Percentiles rank a stretch among this genome's conserved stretches.
These are phyloP conservation scores for Nemapogon koenigi DNA, from an alignment of 2,888 invertebrate genomes.

Conservation along the genomic window DNA sequence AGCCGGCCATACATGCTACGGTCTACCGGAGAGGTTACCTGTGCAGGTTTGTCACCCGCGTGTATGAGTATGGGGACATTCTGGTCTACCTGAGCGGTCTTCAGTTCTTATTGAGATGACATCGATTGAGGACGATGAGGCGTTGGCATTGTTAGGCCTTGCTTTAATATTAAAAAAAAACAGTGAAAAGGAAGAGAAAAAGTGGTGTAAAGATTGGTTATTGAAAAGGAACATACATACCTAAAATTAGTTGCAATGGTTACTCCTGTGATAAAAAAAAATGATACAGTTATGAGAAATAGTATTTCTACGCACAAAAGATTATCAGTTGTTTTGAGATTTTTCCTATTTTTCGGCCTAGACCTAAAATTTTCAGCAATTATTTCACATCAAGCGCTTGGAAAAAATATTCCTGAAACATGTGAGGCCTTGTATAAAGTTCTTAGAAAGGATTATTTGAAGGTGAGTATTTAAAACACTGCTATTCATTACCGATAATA, in stretches of 20 bases:
- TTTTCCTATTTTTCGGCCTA: background rate
- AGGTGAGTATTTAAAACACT: slow-evolving; percentile 12
- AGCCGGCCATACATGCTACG: no score
- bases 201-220: no score
- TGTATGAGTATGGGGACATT: background rate
- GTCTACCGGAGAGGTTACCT: background rate
- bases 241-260: background rate
- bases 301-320: background rate
- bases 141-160: no score
- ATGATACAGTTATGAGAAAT: slow-evolving; percentile 3
- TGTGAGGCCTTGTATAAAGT: slow-evolving; percentile 3
- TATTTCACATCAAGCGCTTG: background rate
- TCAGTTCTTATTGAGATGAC: background rate
- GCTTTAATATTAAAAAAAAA: no score
- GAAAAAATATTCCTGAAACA: slow-evolving; percentile 7
- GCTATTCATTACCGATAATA: slow-evolving; percentile 10
- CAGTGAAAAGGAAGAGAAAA: no score
- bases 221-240: background rate
- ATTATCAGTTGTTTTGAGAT: background rate
- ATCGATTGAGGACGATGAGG: background rate
- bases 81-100: background rate
- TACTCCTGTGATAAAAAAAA: slow-evolving; percentile 1
- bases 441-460: slow-evolving; percentile 1
- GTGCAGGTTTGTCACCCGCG: background rate
- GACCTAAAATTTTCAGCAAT: background rate